Conservation (phyloP, 2,888 invertebrate genomes). For the Megastigmus dorsalis region DNA sequence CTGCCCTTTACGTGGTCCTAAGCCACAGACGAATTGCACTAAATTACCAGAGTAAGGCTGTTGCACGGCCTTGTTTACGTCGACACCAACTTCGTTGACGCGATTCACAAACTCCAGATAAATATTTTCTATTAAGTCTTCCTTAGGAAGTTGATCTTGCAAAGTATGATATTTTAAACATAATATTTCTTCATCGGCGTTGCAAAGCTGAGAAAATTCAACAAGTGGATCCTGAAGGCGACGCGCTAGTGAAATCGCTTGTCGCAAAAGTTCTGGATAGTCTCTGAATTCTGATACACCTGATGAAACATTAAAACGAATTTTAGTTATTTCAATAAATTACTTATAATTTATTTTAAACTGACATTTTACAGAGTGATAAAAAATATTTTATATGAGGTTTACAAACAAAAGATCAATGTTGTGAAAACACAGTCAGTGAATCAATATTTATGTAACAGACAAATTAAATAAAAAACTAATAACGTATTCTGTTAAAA, state of each 20-base stretch:
- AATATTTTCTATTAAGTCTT: constrained; percentile 89
- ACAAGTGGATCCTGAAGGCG: constrained; percentile 95
- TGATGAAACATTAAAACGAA: not conserved
- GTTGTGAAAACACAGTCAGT: too few species aligned
- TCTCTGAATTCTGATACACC: constrained; percentile 88
- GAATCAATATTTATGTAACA: too few species aligned
- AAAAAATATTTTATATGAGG: too few species aligned
- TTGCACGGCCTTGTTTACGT: constrained; percentile 94
- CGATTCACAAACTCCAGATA: constrained; percentile 94
- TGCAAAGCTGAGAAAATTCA: constrained; percentile 97
- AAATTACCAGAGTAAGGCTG: constrained; percentile 91
- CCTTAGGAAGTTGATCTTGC: constrained; percentile 87
- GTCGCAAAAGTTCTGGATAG: constrained; percentile 91
- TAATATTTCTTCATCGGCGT: constrained; percentile 96
- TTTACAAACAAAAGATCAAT: too few species aligned
- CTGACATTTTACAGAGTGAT: too few species aligned
- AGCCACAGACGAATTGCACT: constrained; percentile 96
- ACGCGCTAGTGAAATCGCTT: constrained; percentile 95
- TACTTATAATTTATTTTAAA: too few species aligned
- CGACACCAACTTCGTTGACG: constrained; percentile 98
- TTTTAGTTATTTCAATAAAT: not conserved
- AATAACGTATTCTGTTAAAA: too few species aligned
- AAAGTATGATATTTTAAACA: constrained; percentile 94
- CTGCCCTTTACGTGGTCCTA: constrained; percentile 96
- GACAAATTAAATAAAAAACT: not conserved